Base-by-base conservation (phyloP, 1,140 invertebrate species). In the Brachionus koreanus region DNA sequence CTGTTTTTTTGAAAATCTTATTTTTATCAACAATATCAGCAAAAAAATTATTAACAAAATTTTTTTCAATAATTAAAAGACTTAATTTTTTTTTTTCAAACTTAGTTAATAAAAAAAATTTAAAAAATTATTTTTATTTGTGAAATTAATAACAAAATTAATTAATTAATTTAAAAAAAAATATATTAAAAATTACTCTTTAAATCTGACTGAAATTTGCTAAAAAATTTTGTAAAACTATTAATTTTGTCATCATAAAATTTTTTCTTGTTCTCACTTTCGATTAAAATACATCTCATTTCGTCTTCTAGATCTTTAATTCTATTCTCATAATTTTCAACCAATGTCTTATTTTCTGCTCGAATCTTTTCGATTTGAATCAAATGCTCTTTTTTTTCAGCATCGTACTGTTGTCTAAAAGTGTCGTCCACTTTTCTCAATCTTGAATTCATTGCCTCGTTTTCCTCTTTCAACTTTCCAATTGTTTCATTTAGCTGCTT, bases 231-330 rank as follows among this genome's bases (percentile, higher is more conserved):
- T 4, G 76, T 61, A 65, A 79, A 65, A 39, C 49, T 61, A 37
- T 79, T 57, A 23, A 79, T 79, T 43, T 79, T 79, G 19, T 79
- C 76, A 39, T 79, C 76, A 65, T 79, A 79, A 25, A 79, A 65
- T 35, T 65, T 57, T 43, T 79, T 79, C 49, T 79, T 79, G 37
- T 79, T 79, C 29, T 65, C 61, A 13, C 49, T 23, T 6, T 79
- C 76, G 29, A 79, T 35, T 43, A 79, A 43, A 37, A 79, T 57
- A 9, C 12, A 29, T n/a, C 76, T 57, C 76, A 79, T 79, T 65
- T 79, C 76, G 25, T 79, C 76, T 23, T 79, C 76, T 10, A 79
- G n/a, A 13, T 65, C 35, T 12, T 42, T 39, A 12, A 79, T 65
- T n/a, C 33, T 39, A 7, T 6, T 25, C 35, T 79, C 61, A 43